These are phyloP conservation scores for Serinus canaria DNA, from an alignment of 2,113 vertebrate genomes.

Conservation along the genomic window DNA sequence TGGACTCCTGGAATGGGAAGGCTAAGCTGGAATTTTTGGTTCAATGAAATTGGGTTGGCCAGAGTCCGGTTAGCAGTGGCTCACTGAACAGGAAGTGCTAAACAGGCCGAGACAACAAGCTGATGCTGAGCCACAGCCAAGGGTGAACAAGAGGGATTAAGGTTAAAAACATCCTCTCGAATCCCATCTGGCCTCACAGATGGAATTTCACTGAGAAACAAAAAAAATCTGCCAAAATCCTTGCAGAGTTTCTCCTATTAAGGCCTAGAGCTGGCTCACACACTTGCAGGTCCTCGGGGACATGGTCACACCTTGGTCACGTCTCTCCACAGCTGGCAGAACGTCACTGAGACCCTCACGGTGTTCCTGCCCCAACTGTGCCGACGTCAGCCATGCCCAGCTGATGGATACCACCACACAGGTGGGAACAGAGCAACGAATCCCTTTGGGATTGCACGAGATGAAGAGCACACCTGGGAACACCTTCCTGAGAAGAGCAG, in stretches of 20 bases:
- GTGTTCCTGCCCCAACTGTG: not conserved
- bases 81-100: not conserved
- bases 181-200: not conserved
- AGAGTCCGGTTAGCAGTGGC: not conserved
- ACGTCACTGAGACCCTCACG: not conserved
- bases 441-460: not conserved
- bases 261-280: not conserved
- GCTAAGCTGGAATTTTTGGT: not conserved
- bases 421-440: not conserved
- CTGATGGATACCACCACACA: not conserved
- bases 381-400: not conserved
- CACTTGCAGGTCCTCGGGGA: accelerated
- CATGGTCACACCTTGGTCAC: not conserved
- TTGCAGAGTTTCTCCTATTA: not conserved
- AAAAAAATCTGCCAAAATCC: not conserved
- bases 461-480: not conserved
- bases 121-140: not conserved
- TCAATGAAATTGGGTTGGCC: not conserved
- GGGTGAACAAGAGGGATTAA: not conserved
- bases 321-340: not conserved
- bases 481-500: not conserved
- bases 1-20: not conserved
- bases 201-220: not conserved
- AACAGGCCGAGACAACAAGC: not conserved
- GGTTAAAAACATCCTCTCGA: not conserved